Conservation (phyloP, 1,140 invertebrate species). For the Cherax destructor region DNA sequence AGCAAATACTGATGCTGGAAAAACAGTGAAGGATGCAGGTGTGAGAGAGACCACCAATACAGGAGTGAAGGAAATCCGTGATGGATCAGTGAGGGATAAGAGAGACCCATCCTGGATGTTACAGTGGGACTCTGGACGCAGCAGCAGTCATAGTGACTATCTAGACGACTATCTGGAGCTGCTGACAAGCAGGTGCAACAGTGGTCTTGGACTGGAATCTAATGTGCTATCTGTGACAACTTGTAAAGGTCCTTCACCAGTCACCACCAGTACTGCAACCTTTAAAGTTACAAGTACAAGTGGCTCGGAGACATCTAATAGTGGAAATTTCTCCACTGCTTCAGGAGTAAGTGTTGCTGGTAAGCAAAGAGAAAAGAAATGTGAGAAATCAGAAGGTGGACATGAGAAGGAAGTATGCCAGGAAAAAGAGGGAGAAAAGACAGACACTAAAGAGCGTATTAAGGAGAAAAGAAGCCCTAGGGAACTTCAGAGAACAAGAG, state of each 20-base stretch:
- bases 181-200: conserved; percentile 21
- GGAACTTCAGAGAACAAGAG: not conserved
- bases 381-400: not conserved
- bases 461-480: not conserved
- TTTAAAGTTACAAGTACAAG: not conserved
- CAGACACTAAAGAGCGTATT: not conserved
- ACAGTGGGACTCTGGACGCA: conserved; percentile 51
- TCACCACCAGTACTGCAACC: conserved; percentile 5
- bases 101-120: not conserved
- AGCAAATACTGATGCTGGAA: conserved; percentile 1
- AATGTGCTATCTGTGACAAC: not conserved
- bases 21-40: conserved; percentile 2
- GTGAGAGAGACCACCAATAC: not conserved
- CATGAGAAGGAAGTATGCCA: not conserved
- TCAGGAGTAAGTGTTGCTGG: not conserved
- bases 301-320: not conserved
- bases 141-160: conserved; percentile 61
- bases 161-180: conserved; percentile 51
- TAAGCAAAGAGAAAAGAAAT: conserved; percentile 8
- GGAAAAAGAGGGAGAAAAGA: not conserved
- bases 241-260: not conserved
- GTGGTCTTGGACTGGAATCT: conserved; percentile 29
- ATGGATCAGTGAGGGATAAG: not conserved
- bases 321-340: not conserved
- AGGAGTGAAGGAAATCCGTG: not conserved